These are phyloP conservation scores for Odocoileus hemionus DNA, from an alignment of 2,113 vertebrate species.

Conservation along the genomic window DNA sequence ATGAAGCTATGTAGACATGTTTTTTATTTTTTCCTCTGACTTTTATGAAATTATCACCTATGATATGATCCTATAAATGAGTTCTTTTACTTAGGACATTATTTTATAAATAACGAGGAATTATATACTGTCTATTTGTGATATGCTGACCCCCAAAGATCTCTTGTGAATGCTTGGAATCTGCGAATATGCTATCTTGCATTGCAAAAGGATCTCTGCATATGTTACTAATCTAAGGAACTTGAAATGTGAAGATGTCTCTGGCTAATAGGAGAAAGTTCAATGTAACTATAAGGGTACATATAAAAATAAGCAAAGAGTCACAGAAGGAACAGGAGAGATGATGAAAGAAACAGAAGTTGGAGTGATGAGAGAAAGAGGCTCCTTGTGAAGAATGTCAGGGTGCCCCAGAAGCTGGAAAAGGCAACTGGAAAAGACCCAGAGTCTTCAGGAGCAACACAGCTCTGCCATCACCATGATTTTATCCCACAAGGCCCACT, in stretches of 20 bases:
- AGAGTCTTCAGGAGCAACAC: not conserved
- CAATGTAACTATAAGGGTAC: not conserved
- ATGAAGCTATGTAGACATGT: not conserved
- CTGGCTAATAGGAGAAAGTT: not conserved
- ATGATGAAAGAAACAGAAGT: accelerated
- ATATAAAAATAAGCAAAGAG: accelerated
- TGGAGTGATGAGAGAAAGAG: not conserved
- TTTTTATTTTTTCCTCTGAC: not conserved
- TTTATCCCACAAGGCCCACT: not conserved
- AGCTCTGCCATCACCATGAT: not conserved
- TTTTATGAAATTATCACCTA: not conserved
- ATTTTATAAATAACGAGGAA: not conserved
- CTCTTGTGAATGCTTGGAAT: too few species aligned
- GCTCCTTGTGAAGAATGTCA: accelerated
- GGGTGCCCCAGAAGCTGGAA: not conserved
- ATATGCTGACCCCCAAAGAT: accelerated
- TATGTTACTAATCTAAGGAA: too few species aligned
- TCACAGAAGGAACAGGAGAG: too few species aligned
- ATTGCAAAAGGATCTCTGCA: not conserved
- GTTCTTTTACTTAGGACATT: not conserved
- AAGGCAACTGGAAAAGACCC: not conserved
- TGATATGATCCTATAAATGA: not conserved
- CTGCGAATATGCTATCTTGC: not conserved
- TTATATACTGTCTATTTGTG: too few species aligned
- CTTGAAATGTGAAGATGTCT: not conserved